A percentile compares a stretch with the other conserved stretches of the same genome.
Evolutionary conservation across 2,888 invertebrate species (phyloP).

Genomic region (Cataglyphis altisquamis): DNA sequence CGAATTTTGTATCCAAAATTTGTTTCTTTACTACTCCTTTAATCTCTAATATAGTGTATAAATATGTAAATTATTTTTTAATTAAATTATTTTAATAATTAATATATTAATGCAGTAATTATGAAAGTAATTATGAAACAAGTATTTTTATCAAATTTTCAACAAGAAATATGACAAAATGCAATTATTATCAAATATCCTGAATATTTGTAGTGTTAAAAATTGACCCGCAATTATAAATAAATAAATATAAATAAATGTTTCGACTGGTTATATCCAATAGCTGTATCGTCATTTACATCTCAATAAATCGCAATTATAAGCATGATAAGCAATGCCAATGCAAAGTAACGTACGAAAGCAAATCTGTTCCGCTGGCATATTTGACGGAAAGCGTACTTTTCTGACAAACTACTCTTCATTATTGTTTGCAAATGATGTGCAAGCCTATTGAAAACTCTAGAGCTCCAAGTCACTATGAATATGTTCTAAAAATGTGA

Average conservation of each 20-base stretch:
- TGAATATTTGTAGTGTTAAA: neutral
- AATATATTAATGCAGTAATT: neutral
- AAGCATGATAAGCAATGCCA: neutral
- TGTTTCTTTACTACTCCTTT: neutral
- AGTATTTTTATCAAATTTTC: neutral
- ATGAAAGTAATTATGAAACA: neutral
- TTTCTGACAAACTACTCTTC: neutral
- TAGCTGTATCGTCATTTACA: neutral
- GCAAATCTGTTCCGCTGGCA: neutral
- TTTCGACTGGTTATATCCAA: neutral
- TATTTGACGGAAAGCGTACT: neutral
- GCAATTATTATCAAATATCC: neutral
- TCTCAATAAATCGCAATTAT: neutral
- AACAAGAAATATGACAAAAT: neutral
- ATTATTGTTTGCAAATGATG: neutral
- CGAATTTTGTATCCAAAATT: no score
- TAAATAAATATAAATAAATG: neutral
- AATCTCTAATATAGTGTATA: neutral
- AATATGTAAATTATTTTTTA: conserved; percentile 14
- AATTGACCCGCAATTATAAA: neutral
- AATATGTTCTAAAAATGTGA: neutral
- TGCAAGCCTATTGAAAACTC: neutral
- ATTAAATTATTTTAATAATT: neutral
- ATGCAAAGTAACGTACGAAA: neutral
- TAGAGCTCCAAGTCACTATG: neutral